Conservation (phyloP, 1,140 invertebrate species). For the Catajapyx aquilonaris region DNA sequence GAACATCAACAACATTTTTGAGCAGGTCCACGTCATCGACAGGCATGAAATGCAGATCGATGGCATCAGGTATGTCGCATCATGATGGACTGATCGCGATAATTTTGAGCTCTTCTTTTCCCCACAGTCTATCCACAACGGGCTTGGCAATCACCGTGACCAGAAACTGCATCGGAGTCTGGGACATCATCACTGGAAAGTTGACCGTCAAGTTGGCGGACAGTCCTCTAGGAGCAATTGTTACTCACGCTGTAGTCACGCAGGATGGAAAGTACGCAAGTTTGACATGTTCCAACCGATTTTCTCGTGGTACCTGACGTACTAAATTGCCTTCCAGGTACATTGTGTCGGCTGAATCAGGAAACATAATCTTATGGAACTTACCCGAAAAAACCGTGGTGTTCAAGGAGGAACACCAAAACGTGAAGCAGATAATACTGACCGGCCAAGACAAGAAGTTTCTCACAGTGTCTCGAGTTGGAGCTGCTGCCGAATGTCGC, state of each 20-base stretch:
- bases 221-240: constrained; percentile 79
- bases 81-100: too few relatives aligned
- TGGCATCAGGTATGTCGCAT: constrained; percentile 54
- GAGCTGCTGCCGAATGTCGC: constrained; percentile 10
- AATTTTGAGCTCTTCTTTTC: too few relatives aligned
- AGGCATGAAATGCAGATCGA: constrained; percentile 90
- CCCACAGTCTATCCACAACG: constrained; percentile 12
- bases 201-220: constrained; percentile 70
- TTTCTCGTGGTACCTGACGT: too few relatives aligned
- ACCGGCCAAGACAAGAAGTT: constrained; percentile 64
- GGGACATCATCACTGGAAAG: constrained; percentile 73
- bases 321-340: constrained; percentile 23
- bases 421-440: constrained; percentile 50
- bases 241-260: constrained; percentile 78
- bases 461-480: constrained; percentile 47
- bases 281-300: not conserved
- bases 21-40: constrained; percentile 90
- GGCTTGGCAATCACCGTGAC: constrained; percentile 69
- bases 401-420: constrained; percentile 58
- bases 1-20: constrained; percentile 98
- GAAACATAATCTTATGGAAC: constrained; percentile 82
- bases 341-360: constrained; percentile 79
- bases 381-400: constrained; percentile 59
- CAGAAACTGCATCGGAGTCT: constrained; percentile 80
- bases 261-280: constrained; percentile 42